Base-by-base conservation (phyloP, 2,797 vertebrate genomes). In the Ceryle rudis region DNA sequence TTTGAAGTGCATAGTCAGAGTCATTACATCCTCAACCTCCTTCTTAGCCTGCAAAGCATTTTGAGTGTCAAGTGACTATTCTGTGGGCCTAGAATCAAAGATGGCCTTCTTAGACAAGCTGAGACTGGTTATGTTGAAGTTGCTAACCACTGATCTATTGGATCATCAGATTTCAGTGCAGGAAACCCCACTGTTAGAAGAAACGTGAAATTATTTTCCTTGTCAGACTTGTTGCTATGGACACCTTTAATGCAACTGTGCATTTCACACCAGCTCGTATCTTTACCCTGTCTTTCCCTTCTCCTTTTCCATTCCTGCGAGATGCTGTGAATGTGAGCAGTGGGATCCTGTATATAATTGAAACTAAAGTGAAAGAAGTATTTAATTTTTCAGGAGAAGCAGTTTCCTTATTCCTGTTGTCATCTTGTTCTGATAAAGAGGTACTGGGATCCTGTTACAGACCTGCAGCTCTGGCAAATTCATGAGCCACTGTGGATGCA, bases 401-500 rank as follows among this genome's bases (percentile, higher is more conserved):
- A 15, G n/a, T 72, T 91, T 81, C 19, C 31, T 42, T 64, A 10
- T 33, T 81, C 19, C 33, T 89, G 28, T 35, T 80, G 29, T 83
- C 73, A 7, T 60, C 35, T 39, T 6, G 5, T 41, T 81, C 14
- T 49, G 7, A 10, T 90, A 7, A 49, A 64, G 69, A 49, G 41
- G 5, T 61, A 2, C 54, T 46, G 31, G 66, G 33, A 58, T 75
- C 46, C 46, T 70, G 51, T 66, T 93, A 55, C 72, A 67, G 54
- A 55, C 26, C 62, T 74, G 37, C 54, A 81, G 77, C 37, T 69
- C 46, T 73, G 58, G 41, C 55, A 55, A 23, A 61, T n/a, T 78
- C 37, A 6, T 0, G 0, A 69, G 58, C 57, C 7, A 0, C 33
- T 80, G 49, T 5, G 13, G 11, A 11, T 78, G 52, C 4, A 3